Base-by-base conservation (phyloP, 2,888 invertebrate genomes). In the Drosophila macrothrix region DNA sequence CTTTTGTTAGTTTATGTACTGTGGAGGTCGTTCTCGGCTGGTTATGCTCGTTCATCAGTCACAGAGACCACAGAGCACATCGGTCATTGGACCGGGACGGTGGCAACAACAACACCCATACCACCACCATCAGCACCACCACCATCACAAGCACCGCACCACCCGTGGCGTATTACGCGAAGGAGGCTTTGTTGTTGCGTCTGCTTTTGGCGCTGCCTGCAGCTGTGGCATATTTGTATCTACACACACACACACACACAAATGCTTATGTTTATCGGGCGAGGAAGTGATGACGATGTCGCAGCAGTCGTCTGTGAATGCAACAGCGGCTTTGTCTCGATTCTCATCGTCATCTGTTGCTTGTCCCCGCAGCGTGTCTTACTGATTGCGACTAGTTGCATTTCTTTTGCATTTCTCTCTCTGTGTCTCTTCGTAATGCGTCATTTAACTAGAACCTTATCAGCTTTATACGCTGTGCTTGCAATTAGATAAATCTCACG, bases 11-110 rank as follows among this genome's bases (percentile, higher is more conserved):
- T 77, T 76, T 67, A 84, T 89, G 64, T 68, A 76, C 73, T 88
- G 88, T 85, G 83, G 85, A 85, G 90, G 85, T 85, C 85, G 85
- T 80, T 88, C 83, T 85, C 85, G 83, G 83, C 76, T 84, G 73
- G 74, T 77, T 84, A 87, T 85, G 88, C 83, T 80, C 71, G 71
- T 70, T 82, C 83, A 77, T 77, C 68, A 78, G 64, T 41, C 53
- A 41, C 78, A 68, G 63, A 67, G 65, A 68, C 35, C 35, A 35
- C 35, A 35, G 53, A 67, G 76, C 84, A 83, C 86, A 80, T 82
- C 90, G 85, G 85, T 85, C 85, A 85, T 85, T 85, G 85, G 85
- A 85, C 85, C 90, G 90, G 58, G 67, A 82, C 88, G 68, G 68
- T 68, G 64, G 72, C 72, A 54, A 60, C 66, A 39, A 53, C 67